phyloP scores from a whole-genome alignment of 2,888 invertebrate genomes.

The Fragum sueziense region DNA sequence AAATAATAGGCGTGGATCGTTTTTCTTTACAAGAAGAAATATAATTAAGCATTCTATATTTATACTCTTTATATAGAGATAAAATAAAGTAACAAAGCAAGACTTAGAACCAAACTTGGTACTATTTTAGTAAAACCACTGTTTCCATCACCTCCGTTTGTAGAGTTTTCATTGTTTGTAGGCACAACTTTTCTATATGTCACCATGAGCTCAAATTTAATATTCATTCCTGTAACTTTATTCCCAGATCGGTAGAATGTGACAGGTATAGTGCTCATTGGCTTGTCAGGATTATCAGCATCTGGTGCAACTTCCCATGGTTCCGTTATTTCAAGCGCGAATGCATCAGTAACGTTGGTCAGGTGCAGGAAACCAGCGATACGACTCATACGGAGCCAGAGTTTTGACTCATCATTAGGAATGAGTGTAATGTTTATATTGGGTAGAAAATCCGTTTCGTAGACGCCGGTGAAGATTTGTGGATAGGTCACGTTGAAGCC shows the following conservation, averaged over 20 bases:
- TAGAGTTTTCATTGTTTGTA: neutral
- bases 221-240: neutral
- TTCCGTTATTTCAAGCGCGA: neutral
- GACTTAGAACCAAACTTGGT: no score
- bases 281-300: neutral
- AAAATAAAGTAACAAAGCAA: no score
- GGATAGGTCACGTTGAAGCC: neutral
- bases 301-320: neutral
- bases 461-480: neutral
- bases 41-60: no score
- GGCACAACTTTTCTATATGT: neutral
- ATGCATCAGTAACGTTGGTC: neutral
- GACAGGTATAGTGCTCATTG: neutral
- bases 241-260: neutral
- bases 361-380: neutral
- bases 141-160: neutral
- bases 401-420: neutral
- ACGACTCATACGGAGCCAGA: neutral
- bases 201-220: neutral
- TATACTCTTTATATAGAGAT: no score
- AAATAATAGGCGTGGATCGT: no score
- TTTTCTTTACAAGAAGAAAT: no score
- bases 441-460: conserved; percentile 1
- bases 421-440: neutral
- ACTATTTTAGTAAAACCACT: no score